phyloP scores from a whole-genome alignment of 2,888 invertebrate species.

The Exocentrus adspersus region DNA sequence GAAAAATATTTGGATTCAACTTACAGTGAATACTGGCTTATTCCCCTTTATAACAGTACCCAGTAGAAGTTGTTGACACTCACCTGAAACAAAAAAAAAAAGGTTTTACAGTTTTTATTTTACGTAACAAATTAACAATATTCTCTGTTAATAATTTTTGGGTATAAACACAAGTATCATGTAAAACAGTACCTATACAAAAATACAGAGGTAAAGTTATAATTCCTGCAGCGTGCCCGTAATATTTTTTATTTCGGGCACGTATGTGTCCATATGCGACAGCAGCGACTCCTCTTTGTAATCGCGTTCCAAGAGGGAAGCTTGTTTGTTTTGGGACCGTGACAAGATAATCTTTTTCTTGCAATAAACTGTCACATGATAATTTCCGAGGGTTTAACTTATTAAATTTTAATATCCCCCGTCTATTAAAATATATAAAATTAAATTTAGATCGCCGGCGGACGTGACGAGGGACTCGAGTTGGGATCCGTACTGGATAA shows the following conservation, averaged over 20 bases:
- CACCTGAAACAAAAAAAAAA: too few species aligned
- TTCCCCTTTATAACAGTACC: too few species aligned
- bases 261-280: conserved; percentile 28
- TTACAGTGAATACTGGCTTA: too few species aligned
- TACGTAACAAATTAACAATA: too few species aligned
- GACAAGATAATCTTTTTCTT: conserved; percentile 35
- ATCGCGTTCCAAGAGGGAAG: conserved; percentile 27
- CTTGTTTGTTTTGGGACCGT: conserved; percentile 33
- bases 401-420: conserved; percentile 29
- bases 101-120: too few species aligned
- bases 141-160: too few species aligned
- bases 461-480: background rate
- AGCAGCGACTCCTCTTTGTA: conserved; percentile 32
- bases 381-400: conserved; percentile 25
- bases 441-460: background rate
- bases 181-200: too few species aligned
- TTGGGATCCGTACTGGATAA: background rate
- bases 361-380: conserved; percentile 30
- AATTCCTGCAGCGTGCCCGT: conserved; percentile 6
- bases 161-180: too few species aligned
- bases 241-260: conserved; percentile 26
- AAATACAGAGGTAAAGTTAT: conserved; percentile 5
- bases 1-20: too few species aligned
- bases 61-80: too few species aligned
- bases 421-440: background rate